Base-by-base conservation (phyloP, 2,113 vertebrate genomes). In the Podocnemis expansa region DNA sequence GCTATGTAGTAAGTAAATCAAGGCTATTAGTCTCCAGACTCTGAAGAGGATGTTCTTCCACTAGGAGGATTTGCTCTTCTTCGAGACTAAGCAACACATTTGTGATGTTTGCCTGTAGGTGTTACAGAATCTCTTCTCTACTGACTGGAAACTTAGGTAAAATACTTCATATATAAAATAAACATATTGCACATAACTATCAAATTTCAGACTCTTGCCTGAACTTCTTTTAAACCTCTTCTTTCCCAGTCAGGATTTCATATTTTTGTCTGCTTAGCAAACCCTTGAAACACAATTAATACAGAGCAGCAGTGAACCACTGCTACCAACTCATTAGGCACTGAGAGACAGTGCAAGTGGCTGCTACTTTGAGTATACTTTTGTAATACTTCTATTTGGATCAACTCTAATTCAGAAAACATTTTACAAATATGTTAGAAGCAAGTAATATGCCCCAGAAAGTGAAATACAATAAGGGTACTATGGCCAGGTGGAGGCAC, bases 21-120 rank as follows among this genome's bases (percentile, higher is more conserved):
- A 85, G 49, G 10, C 34, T n/a, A 76, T 67, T 45, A 60, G 5
- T 79, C 90, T 82, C 49, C 80, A 5, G 70, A 88, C 52, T 55
- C 3, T 17, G 38, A 91, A 83, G 2, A 70, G 31, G 0, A 5
- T 43, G 41, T 49, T 63, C 8, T 83, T 82, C n/a, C 49, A 78
- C 47, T 10, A 75, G 0, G 0, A 24, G 24, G 0, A 52, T 56
- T 85, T 85, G 12, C n/a, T 90, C 43, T 54, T 52, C 84, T 85
- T 17, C 81, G 70, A 12, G 85, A 56, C 29, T 81, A 89, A 10
- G 78, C 22, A 47, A 83, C 0, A 1, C 2, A 6, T 17, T 49
- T 93, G 78, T 92, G 82, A 75, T 91, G 79, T 84, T 84, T 70
- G n/a, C n/a, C 29, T 82, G 38, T 82, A 83, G 80, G 82, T 95